Evolutionary conservation across 2,113 vertebrate species (phyloP).

Genomic region (Azemiops feae): DNA sequence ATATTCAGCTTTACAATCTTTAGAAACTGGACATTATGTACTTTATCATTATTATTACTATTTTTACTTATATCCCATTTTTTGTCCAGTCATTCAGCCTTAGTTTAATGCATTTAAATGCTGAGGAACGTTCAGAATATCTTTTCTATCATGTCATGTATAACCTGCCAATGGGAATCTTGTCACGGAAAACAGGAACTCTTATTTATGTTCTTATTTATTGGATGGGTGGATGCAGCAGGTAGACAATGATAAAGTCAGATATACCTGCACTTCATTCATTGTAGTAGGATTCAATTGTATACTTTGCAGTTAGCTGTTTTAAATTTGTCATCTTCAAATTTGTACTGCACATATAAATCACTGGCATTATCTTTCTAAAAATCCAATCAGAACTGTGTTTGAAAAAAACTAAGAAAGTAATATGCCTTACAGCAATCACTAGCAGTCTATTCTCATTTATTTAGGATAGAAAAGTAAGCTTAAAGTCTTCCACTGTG

Average conservation of each 20-base stretch:
- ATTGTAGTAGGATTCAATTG: background rate
- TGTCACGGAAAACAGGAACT: background rate
- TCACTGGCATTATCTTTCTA: background rate
- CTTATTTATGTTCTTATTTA: background rate
- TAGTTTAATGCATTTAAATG: background rate
- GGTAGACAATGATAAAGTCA: background rate
- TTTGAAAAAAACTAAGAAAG: background rate
- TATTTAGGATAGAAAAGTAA: background rate
- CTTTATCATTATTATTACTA: background rate
- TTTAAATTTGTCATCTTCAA: background rate
- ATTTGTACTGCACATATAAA: background rate
- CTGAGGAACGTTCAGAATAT: background rate
- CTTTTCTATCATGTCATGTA: background rate
- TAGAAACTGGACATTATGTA: background rate
- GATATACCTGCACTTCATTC: background rate
- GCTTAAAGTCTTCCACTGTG: background rate
- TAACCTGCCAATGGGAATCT: background rate
- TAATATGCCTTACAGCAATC: background rate
- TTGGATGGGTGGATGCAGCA: background rate
- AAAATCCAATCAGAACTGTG: background rate
- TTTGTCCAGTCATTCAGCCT: background rate
- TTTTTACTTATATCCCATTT: background rate
- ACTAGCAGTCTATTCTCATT: constrained; percentile 1
- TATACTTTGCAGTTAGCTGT: background rate
- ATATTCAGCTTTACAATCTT: background rate